These are phyloP conservation scores for Setipinna tenuifilis DNA, from an alignment of 2,797 vertebrate species.

Conservation along the genomic window DNA sequence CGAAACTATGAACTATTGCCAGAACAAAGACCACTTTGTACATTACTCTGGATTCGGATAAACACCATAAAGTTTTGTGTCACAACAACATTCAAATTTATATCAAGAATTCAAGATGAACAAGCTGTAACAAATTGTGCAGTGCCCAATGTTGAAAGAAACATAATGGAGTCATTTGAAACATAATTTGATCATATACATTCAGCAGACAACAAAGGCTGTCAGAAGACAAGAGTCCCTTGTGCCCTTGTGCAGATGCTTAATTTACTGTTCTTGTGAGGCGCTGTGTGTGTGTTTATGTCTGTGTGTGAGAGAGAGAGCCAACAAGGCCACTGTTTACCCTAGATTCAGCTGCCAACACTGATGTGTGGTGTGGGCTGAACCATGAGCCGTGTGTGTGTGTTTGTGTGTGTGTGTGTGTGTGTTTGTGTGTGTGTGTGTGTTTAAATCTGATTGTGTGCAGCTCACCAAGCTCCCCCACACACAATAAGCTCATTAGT, in stretches of 20 bases:
- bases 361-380: not conserved
- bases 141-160: not conserved
- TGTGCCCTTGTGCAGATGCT: not conserved
- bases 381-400: not conserved
- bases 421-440: not conserved
- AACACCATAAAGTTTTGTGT: not conserved
- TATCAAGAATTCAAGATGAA: not conserved
- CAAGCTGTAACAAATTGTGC: not conserved
- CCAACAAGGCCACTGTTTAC: not conserved
- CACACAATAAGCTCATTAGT: constrained; percentile 26
- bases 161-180: not conserved
- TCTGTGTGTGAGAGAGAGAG: constrained; percentile 20
- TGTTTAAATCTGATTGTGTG: not conserved
- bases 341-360: constrained; percentile 7
- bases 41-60: not conserved
- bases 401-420: not conserved
- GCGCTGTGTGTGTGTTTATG: not conserved
- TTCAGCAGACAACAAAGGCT: not conserved
- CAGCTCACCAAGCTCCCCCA: not conserved
- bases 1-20: not conserved
- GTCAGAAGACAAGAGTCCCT: not conserved
- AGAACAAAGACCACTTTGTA: not conserved
- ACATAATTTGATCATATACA: not conserved
- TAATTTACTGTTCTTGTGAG: not conserved
- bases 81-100: not conserved